A percentile compares a stretch with the other conserved stretches of the same genome.
phyloP scores from a whole-genome alignment of 2,888 invertebrate genomes.

The Charanyca ferruginea region DNA sequence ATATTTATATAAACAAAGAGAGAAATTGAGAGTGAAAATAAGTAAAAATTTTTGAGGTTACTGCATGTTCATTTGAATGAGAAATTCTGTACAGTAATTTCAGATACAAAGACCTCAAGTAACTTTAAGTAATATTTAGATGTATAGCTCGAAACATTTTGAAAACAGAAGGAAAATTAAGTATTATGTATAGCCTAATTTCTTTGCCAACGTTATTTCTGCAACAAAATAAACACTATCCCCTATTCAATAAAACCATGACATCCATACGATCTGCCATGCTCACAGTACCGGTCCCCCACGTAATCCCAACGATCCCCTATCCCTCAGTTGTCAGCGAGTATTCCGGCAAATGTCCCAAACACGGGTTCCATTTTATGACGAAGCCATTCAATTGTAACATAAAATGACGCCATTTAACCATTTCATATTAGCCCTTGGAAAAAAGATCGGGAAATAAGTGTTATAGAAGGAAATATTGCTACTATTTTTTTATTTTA shows the following conservation, averaged over 20 bases:
- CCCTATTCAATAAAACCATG: slow-evolving; percentile 17
- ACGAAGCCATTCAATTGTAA: slow-evolving; percentile 52
- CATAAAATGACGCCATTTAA: slow-evolving; percentile 61
- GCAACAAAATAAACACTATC: not conserved
- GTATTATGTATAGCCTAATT: not conserved
- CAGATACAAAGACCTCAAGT: not conserved
- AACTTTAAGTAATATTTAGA: not conserved
- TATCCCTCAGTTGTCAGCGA: slow-evolving; percentile 74
- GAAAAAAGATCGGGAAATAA: slow-evolving; percentile 19
- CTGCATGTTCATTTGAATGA: not conserved
- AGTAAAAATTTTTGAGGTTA: too few relatives aligned
- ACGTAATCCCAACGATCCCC: slow-evolving; percentile 57
- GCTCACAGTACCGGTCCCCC: slow-evolving; percentile 66
- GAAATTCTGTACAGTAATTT: not conserved
- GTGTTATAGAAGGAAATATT: not conserved
- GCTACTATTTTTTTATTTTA: slow-evolving; percentile 4
- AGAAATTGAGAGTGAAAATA: too few relatives aligned
- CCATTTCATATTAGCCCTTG: slow-evolving; percentile 54
- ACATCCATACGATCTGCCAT: slow-evolving; percentile 26
- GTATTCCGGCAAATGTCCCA: slow-evolving; percentile 66
- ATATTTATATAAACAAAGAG: too few relatives aligned
- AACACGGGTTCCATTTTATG: slow-evolving; percentile 64
- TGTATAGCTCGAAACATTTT: not conserved
- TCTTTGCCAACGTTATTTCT: not conserved
- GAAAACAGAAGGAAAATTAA: not conserved